Evolutionary conservation across 2,888 invertebrate genomes (phyloP).

Genomic region (Apodemia duryi): DNA sequence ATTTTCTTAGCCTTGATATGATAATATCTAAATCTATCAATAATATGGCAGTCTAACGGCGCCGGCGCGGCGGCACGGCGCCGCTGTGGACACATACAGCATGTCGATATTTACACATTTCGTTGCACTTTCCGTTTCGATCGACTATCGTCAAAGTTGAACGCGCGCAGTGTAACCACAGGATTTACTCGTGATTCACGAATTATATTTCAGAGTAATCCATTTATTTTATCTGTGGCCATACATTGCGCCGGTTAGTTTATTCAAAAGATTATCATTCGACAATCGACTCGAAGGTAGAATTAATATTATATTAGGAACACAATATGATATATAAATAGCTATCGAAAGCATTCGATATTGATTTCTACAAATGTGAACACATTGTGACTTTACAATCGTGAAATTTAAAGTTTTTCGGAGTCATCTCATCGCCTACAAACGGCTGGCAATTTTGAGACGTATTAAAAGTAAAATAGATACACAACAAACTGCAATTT

Average conservation of each 20-base stretch:
- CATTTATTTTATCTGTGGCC: background rate
- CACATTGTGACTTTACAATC: background rate
- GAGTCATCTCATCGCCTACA: background rate
- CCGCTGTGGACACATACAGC: background rate
- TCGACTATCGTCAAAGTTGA: background rate
- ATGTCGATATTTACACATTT: background rate
- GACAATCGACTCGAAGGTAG: too few species aligned
- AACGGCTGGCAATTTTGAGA: background rate
- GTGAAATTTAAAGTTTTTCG: background rate
- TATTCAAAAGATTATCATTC: too few species aligned
- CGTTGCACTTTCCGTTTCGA: background rate
- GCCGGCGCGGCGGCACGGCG: too few species aligned
- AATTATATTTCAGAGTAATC: background rate
- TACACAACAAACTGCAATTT: background rate
- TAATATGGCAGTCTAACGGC: conserved; percentile 30
- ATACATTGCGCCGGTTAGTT: too few species aligned
- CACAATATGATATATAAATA: too few species aligned
- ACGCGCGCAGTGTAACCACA: too few species aligned
- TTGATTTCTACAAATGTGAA: background rate
- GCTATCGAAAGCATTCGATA: too few species aligned
- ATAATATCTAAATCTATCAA: conserved; percentile 26
- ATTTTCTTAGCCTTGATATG: conserved; percentile 3
- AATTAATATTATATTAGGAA: too few species aligned
- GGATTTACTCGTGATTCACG: too few species aligned
- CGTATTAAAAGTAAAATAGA: background rate